Conservation (phyloP, 2,113 vertebrate species). For the Sorex fumeus region DNA sequence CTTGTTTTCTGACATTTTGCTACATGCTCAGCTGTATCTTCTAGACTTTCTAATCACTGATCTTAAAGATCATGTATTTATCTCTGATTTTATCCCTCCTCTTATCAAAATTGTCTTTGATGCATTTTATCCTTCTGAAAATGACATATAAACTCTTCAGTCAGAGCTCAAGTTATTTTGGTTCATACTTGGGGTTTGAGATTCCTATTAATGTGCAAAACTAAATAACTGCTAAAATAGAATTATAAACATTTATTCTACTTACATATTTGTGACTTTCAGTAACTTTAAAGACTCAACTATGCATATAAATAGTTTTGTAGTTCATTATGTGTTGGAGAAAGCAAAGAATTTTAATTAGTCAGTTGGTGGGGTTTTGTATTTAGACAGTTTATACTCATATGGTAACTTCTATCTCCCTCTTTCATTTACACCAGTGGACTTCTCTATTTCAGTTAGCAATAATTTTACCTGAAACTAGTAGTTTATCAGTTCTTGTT, state of each 20-base stretch:
- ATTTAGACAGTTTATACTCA: slow-evolving; percentile 29
- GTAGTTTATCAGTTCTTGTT: neutral
- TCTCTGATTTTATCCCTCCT: neutral
- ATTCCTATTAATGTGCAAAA: neutral
- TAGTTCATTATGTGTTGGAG: neutral
- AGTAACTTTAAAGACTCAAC: neutral
- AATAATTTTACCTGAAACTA: slow-evolving; percentile 10
- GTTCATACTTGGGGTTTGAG: neutral
- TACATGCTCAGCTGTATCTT: neutral
- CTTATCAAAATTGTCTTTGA: neutral
- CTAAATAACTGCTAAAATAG: neutral
- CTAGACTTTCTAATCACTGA: neutral
- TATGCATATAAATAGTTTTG: neutral
- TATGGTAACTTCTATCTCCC: neutral
- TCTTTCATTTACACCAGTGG: neutral
- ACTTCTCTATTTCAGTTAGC: slow-evolving; percentile 9
- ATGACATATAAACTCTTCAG: neutral
- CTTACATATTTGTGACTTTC: neutral
- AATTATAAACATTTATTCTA: neutral
- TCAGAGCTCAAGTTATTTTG: neutral
- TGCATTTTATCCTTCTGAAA: neutral
- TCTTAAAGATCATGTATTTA: neutral
- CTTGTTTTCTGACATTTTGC: neutral
- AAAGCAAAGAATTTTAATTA: neutral
- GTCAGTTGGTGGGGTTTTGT: neutral